These are phyloP conservation scores for Lacerta agilis DNA, from an alignment of 2,797 vertebrate species.

Conservation along the genomic window DNA sequence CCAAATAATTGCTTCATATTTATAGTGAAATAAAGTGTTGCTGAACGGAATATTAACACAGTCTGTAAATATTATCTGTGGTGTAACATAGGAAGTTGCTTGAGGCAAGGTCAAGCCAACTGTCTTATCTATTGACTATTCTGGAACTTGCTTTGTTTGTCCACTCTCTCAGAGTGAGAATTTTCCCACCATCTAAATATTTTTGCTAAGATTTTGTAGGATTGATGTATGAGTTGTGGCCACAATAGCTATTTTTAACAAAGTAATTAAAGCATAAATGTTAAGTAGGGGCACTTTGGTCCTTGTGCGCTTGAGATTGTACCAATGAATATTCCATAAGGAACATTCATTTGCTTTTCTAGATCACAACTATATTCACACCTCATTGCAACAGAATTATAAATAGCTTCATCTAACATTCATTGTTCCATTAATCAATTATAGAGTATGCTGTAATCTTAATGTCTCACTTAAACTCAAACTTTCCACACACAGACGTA, in stretches of 20 bases:
- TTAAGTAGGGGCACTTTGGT: constrained; percentile 31
- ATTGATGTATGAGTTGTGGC: neutral
- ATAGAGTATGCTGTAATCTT: constrained; percentile 3
- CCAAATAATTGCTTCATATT: constrained; percentile 6
- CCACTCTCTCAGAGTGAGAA: neutral
- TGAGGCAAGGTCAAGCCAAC: neutral
- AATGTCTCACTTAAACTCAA: neutral
- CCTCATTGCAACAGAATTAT: constrained; percentile 22
- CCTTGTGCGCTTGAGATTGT: constrained; percentile 18
- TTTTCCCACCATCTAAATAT: neutral
- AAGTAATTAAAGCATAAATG: constrained; percentile 39
- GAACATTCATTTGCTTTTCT: constrained; percentile 31
- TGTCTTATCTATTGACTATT: neutral
- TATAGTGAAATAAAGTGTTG: neutral
- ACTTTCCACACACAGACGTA: neutral
- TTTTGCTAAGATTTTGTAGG: neutral
- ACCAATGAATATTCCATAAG: constrained; percentile 13
- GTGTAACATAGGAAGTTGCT: neutral
- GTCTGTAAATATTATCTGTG: neutral
- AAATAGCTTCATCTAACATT: constrained; percentile 10
- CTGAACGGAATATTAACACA: neutral
- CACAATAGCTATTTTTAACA: constrained; percentile 37
- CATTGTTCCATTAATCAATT: constrained; percentile 1
- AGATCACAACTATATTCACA: constrained; percentile 19
- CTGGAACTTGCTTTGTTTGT: neutral